A percentile compares a stretch with the other conserved stretches of the same genome.
Evolutionary conservation across 2,113 vertebrate species (phyloP).

Genomic region (Nothoprocta perdicaria): DNA sequence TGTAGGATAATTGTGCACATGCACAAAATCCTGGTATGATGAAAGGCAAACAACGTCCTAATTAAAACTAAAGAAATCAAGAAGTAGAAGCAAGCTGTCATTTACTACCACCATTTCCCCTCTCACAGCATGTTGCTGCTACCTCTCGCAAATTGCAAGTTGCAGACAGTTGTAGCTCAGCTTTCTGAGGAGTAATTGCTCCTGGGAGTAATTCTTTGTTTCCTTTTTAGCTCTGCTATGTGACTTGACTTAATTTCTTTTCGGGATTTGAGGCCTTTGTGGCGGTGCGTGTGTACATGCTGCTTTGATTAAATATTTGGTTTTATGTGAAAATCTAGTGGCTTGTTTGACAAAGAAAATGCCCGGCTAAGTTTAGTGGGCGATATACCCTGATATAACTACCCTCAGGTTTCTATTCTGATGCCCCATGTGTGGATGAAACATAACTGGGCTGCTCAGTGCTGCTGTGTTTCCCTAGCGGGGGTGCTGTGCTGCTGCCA

Average conservation of each 20-base stretch:
- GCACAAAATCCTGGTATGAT: not conserved
- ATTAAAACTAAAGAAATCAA: conserved; percentile 6
- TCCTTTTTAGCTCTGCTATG: not conserved
- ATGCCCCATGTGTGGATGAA: not conserved
- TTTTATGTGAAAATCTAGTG: not conserved
- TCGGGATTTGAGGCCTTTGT: not conserved
- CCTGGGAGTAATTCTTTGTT: conserved; percentile 16
- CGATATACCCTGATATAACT: not conserved
- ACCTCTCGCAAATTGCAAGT: conserved; percentile 34
- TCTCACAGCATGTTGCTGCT: not conserved
- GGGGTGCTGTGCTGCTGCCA: not conserved
- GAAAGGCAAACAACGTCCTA: conserved; percentile 7
- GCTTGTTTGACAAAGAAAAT: not conserved
- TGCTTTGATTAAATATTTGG: not conserved
- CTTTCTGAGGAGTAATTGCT: conserved; percentile 29
- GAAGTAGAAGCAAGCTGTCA: conserved; percentile 35
- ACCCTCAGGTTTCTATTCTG: not conserved
- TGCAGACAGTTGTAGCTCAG: not conserved
- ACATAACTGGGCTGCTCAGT: not conserved
- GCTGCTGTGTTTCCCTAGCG: not conserved
- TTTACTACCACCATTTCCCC: not conserved
- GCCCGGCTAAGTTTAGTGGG: not conserved
- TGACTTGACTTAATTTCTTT: not conserved
- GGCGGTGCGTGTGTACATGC: rapidly evolving
- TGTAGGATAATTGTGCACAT: not conserved